Evolutionary conservation across 2,797 vertebrate genomes (phyloP), one percentile per base, ranked within the genome.

Genomic region (Neostethus bicornis): DNA sequence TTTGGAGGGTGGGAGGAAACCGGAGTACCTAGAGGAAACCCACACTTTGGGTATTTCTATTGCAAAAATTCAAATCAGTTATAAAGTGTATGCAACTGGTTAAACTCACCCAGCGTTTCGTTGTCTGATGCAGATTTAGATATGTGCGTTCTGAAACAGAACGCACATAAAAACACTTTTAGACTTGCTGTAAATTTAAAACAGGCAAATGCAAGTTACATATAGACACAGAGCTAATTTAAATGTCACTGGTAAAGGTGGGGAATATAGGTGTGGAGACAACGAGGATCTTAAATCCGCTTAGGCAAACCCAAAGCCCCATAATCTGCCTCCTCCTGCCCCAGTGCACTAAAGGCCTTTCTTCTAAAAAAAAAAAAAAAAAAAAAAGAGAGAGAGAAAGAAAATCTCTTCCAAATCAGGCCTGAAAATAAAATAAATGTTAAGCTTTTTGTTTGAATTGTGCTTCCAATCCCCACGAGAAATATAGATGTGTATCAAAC

Each of bases 81-180:
- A 4, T 6, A 16, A 19, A 16, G 1, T 0, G n/a, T 23, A 7
- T 0, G 0, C 26, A 57, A 44, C 4, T 5, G 9, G 8, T 17
- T 49, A 12, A 39, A 85, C 87, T 88, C 84, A 98, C 96, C 95
- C 70, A 95, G 85, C 54, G 85, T 85, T 85, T 93, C 92, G 77
- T 91, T 93, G 84, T 94, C 94, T 85, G 94, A 94, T 75, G 89
- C 64, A 39, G 94, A 94, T 89, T 92, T 96, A 80, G 80, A 87
- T 70, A 93, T 79, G 53, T 91, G 90, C 74, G 91, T 92, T 89
- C 91, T 93, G 89, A 75, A 93, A 91, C 76, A 79, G 83, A 59
- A 65, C 14, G 53, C 5, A 60, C 42, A 6, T 45, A 20, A 26
- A 1, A 42, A 31, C 14, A 0, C 9, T 10, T 13, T 21, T 7